Evolutionary conservation across 1,140 invertebrate genomes (phyloP), one percentile per base, ranked within the genome.

Genomic region (Fopius arisanus): DNA sequence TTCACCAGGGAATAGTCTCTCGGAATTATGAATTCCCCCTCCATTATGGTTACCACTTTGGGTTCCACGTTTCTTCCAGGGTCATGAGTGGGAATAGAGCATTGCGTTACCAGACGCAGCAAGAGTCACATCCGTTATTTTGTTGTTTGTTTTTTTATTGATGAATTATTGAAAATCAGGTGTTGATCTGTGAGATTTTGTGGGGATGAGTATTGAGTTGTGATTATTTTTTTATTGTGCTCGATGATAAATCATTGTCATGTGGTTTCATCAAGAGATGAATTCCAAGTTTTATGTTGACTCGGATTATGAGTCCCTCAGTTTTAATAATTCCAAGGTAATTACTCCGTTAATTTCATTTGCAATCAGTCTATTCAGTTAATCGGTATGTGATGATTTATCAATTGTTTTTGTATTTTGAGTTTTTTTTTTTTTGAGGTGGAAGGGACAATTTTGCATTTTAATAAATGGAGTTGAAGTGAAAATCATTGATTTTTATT

Each of bases 221-320:
- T n/a, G n/a, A n/a, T n/a, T n/a, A 66, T 59, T 66, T 16, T 26
- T 68, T 12, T 9, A 14, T 37, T 43, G 48, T 12, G 33, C 26
- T 63, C 28, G 26, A 7, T 26, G 31, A 66, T 74, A 28, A 67
- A 70, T 14, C 59, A 23, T 62, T n/a, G 1, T 37, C 41, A 84
- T 85, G 83, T 80, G 83, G 81, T 82, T 77, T 67, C 81, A 77
- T 74, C 77, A 76, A 37, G 81, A 84, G 51, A 80, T 48, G 65
- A 82, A 78, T 62, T 84, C 83, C 12, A 72, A 81, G 7, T 85
- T 85, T 67, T 85, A 85, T 41, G 79, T 85, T n/a, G 78, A 85
- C 14, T 80, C 81, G 3, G 77, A 79, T 59, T 76, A 76, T 54
- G 79, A 78, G 10, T 74, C 79, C 9, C 14, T 77, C 9, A 77